These are phyloP conservation scores for Rhysida immarginata DNA, from an alignment of 1,140 invertebrate species.

Conservation along the genomic window DNA sequence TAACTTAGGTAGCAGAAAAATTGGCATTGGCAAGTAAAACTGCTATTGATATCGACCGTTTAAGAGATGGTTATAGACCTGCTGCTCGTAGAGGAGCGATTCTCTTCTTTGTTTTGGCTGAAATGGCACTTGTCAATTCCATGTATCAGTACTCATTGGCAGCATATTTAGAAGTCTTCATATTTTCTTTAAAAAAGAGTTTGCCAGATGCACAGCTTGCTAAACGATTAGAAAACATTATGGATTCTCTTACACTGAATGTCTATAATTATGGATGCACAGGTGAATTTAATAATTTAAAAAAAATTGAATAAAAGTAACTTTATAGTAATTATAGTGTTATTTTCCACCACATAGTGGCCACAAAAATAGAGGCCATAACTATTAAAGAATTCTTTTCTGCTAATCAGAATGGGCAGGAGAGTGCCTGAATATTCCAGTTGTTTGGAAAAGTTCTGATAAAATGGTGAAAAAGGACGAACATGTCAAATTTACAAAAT, in stretches of 20 bases:
- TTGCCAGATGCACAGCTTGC: constrained; percentile 52
- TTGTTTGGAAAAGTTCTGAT: too few species aligned
- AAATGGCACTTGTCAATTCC: constrained; percentile 64
- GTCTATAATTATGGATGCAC: constrained; percentile 80
- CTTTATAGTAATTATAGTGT: too few species aligned
- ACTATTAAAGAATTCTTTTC: too few species aligned
- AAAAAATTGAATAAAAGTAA: too few species aligned
- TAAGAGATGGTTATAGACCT: constrained; percentile 62
- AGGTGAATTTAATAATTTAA: too few species aligned
- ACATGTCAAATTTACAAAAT: too few species aligned
- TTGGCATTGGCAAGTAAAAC: constrained; percentile 53
- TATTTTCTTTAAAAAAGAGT: constrained; percentile 57
- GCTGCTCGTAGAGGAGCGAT: constrained; percentile 69
- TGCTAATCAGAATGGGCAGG: too few species aligned
- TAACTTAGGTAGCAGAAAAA: constrained; percentile 48
- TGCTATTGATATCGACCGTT: constrained; percentile 55
- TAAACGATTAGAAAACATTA: constrained; percentile 61
- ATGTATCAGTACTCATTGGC: constrained; percentile 86
- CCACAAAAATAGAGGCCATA: too few species aligned
- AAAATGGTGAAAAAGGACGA: too few species aligned
- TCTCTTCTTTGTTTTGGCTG: constrained; percentile 71
- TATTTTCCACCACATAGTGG: too few species aligned
- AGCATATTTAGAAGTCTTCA: constrained; percentile 63
- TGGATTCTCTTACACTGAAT: constrained; percentile 62
- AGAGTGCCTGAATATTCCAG: too few species aligned